Evolutionary conservation across 2,797 vertebrate genomes (phyloP).

Genomic region (Kryptopterus vitreolus): DNA sequence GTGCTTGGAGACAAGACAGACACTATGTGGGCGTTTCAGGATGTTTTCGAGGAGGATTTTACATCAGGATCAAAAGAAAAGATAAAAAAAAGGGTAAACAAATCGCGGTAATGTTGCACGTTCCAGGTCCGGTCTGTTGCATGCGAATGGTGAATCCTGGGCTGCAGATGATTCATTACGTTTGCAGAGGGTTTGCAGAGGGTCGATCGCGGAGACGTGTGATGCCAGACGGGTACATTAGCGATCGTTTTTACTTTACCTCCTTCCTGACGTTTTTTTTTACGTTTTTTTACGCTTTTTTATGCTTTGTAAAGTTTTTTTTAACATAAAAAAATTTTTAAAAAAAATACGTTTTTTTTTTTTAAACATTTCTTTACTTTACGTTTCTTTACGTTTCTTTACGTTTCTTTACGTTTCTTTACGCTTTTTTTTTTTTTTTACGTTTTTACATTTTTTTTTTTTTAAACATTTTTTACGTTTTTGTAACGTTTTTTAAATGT

Average conservation of each 20-base stretch:
- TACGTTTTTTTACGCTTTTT: too few relatives aligned
- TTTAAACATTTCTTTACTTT: too few relatives aligned
- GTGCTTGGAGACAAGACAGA: slow-evolving; percentile 38
- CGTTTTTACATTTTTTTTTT: too few relatives aligned
- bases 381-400: too few relatives aligned
- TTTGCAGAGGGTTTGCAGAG: slow-evolving; percentile 10
- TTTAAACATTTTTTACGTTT: too few relatives aligned
- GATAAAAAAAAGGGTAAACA: neutral
- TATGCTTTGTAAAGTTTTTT: too few relatives aligned
- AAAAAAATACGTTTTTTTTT: too few relatives aligned
- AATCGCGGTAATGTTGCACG: slow-evolving; percentile 11
- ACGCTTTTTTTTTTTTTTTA: too few relatives aligned
- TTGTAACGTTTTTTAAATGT: too few relatives aligned
- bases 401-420: too few relatives aligned
- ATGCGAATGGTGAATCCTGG: slow-evolving; percentile 36
- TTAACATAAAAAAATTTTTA: too few relatives aligned
- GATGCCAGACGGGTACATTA: slow-evolving; percentile 53
- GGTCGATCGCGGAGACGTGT: slow-evolving; percentile 38
- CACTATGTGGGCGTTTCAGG: slow-evolving; percentile 37
- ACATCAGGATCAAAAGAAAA: slow-evolving; percentile 45
- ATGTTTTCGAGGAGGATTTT: slow-evolving; percentile 45
- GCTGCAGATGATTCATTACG: slow-evolving; percentile 50
- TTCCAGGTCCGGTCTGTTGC: slow-evolving; percentile 16
- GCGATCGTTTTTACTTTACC: slow-evolving; percentile 24
- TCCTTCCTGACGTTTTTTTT: slow-evolving; percentile 36